phyloP scores from a whole-genome alignment of 2,113 vertebrate species.

The Pandion haliaetus region DNA sequence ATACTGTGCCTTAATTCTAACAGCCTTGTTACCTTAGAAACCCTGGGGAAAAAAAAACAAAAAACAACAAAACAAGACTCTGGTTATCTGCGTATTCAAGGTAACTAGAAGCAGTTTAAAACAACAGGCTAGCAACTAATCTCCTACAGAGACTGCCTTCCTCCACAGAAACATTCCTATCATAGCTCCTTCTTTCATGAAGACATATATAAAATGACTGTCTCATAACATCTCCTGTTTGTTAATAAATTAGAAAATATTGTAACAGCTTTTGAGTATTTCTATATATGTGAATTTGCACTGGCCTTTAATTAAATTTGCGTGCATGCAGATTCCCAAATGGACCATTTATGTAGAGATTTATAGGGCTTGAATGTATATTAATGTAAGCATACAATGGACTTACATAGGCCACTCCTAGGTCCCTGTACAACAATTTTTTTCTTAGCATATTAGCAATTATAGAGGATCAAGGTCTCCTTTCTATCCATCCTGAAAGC shows the following conservation, averaged over 20 bases:
- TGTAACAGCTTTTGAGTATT: neutral
- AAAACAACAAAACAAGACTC: neutral
- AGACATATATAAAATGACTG: accelerated
- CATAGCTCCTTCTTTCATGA: neutral
- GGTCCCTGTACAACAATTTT: neutral
- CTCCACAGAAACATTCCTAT: neutral
- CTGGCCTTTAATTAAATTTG: neutral
- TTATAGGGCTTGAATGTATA: neutral
- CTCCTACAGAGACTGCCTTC: neutral
- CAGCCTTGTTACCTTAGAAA: neutral
- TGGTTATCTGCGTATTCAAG: neutral
- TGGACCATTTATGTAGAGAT: neutral
- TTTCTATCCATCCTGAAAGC: neutral
- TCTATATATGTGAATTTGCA: neutral
- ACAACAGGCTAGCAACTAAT: neutral
- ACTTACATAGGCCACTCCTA: neutral
- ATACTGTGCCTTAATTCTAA: neutral
- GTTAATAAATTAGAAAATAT: neutral
- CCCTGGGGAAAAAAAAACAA: no score
- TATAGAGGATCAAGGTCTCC: neutral
- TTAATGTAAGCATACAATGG: neutral
- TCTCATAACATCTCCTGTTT: neutral
- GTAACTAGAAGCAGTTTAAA: neutral
- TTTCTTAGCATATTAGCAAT: neutral
- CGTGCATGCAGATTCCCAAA: neutral